These are phyloP conservation scores for Narcine bancroftii DNA, from an alignment of 2,113 vertebrate species.

Conservation along the genomic window DNA sequence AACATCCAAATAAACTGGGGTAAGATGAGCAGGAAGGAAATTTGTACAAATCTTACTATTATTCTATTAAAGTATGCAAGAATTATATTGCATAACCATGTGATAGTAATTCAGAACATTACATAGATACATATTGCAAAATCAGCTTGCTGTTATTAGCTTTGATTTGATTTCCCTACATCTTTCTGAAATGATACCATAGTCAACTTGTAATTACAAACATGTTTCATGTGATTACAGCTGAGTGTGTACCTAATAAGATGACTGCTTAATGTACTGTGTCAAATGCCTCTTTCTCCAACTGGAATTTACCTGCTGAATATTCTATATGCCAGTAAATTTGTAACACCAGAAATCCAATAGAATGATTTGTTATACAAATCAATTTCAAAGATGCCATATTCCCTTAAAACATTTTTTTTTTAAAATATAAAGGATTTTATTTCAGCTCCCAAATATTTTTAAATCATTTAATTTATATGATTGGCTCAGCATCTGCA, in stretches of 20 bases:
- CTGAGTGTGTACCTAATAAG: neutral
- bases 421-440: neutral
- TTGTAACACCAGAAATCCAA: neutral
- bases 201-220: neutral
- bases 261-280: constrained; percentile 12
- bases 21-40: neutral
- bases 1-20: too few relatives aligned
- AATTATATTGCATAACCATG: neutral
- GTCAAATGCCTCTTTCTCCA: neutral
- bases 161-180: neutral
- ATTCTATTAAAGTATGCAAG: neutral
- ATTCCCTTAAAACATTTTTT: too few relatives aligned
- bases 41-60: neutral
- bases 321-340: neutral
- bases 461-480: neutral
- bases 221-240: neutral
- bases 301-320: neutral
- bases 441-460: neutral
- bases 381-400: neutral
- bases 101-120: neutral
- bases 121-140: neutral
- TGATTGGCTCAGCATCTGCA: neutral
- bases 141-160: neutral
- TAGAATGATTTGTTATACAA: neutral
- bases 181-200: neutral